Evolutionary conservation across 2,113 vertebrate genomes (phyloP).

Genomic region (Seriola rivoliana): DNA sequence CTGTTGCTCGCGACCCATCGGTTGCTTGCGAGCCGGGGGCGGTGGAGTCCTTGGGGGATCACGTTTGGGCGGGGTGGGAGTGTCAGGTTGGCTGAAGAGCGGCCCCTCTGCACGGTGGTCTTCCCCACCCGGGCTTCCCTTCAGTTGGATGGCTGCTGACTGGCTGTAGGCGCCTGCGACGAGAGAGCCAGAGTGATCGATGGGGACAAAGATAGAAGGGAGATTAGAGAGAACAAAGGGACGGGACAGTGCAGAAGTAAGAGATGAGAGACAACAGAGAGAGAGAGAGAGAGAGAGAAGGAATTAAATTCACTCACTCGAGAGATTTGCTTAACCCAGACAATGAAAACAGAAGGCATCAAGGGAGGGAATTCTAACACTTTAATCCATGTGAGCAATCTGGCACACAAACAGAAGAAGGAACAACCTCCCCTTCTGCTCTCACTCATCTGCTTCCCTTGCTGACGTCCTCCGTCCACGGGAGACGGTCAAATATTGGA

Average conservation of each 20-base stretch:
- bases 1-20: conserved; percentile 69
- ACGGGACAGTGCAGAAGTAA: conserved; percentile 13
- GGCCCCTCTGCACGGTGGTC: conserved; percentile 58
- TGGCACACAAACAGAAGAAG: conserved; percentile 36
- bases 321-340: conserved; percentile 50
- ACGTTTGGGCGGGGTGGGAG: conserved; percentile 46
- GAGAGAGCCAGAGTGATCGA: conserved; percentile 24
- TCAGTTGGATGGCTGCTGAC: conserved; percentile 79
- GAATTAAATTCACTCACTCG: conserved; percentile 49
- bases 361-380: conserved; percentile 56
- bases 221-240: conserved; percentile 9
- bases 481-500: not conserved
- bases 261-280: conserved; percentile 30
- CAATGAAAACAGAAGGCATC: conserved; percentile 57
- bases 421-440: not conserved
- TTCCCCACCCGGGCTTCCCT: conserved; percentile 64
- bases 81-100: conserved; percentile 25
- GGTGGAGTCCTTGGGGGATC: conserved; percentile 52
- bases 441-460: not conserved
- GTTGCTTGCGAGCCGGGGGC: conserved; percentile 35
- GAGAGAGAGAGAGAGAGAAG: not conserved
- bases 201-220: conserved; percentile 11
- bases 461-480: not conserved
- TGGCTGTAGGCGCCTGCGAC: conserved; percentile 59
- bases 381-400: conserved; percentile 63